Evolutionary conservation across 1,140 invertebrate genomes (phyloP), one percentile per base, ranked within the genome.

Genomic region (Leptinotarsa lineolata): DNA sequence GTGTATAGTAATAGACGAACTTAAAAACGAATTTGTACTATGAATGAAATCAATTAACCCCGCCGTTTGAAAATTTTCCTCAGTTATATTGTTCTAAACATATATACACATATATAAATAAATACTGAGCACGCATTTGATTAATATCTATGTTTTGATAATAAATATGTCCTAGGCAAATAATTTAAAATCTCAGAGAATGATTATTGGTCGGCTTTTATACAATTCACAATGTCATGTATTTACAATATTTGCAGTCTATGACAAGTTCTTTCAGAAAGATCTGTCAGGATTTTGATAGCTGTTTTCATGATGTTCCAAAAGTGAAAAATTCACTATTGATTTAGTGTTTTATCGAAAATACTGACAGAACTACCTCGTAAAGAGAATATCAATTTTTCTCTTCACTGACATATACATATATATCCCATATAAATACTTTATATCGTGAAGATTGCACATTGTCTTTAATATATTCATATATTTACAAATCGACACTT

Each of bases 361-460:
- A 18, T 66, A 44, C 68, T 61, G 54, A 74, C 46, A 39, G 30
- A 44, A 15, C 61, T 46, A 60, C 54, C 67, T 45, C 12, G 44
- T 11, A 59, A 63, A 59, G 67, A 74, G 45, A 67, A 70, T 44
- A 59, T 61, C 70, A 64, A 70, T 59, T 58, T 61, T 74, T 68
- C 48, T 54, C 48, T 46, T 77, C 76, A 66, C 72, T 48, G 73
- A 70, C 73, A 77, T 70, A 74, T 74, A 77, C 70, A 74, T 74
- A 54, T 54, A 74, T 63, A 70, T 74, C 67, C 61, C 68, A 72
- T 74, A 74, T 74, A 78, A 70, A 71, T 71, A 71, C 39, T 60
- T 45, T 54, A 54, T 18, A 54, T 70, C 74, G 61, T 77, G 73
- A 79, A 79, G 75, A 83, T 83, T 83, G 81, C 81, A 83, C 81